phyloP scores from a whole-genome alignment of 2,888 invertebrate genomes.

The Minunthozetes semirufus region DNA sequence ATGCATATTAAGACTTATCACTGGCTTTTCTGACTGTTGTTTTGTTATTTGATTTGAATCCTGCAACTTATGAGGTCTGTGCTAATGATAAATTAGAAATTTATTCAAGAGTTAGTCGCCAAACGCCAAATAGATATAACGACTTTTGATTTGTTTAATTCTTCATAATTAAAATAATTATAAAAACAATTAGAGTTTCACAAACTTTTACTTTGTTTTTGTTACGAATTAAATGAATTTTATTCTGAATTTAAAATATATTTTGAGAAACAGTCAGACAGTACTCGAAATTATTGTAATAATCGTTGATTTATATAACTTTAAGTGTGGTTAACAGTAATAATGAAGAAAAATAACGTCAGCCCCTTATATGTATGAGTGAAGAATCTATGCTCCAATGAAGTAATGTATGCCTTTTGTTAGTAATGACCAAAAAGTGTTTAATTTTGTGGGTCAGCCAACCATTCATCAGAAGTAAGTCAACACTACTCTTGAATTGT shows the following conservation, averaged over 20 bases:
- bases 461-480: background rate
- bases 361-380: background rate
- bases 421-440: constrained; percentile 15
- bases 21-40: background rate
- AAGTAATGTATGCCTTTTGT: background rate
- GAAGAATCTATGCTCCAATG: too few species aligned
- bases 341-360: background rate
- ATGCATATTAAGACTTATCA: background rate
- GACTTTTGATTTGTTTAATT: background rate
- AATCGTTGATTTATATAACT: background rate
- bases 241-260: background rate
- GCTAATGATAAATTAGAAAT: background rate
- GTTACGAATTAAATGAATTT: too few species aligned
- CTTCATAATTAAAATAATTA: background rate
- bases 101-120: background rate
- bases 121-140: background rate
- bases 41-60: background rate
- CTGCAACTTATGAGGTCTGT: background rate
- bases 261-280: background rate
- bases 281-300: background rate
- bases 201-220: background rate
- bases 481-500: background rate
- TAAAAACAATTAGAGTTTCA: background rate
- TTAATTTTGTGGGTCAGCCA: constrained; percentile 18
- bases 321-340: background rate